Evolutionary conservation across 1,140 invertebrate species (phyloP).

Genomic region (Coenobita brevimanus): DNA sequence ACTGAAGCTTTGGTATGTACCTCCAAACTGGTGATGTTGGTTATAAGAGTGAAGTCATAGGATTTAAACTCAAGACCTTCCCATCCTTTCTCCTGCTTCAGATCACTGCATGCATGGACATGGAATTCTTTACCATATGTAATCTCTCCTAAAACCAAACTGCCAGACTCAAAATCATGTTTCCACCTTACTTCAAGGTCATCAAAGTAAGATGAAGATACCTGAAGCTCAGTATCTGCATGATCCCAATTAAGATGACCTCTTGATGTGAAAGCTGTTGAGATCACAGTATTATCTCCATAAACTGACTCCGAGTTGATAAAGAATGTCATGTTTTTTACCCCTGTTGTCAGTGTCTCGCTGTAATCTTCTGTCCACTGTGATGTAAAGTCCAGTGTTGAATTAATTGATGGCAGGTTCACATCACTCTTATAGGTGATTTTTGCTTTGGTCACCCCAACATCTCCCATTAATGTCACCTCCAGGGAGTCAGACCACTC

Average conservation of each 20-base stretch:
- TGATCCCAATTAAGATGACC: neutral
- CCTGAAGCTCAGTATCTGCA: neutral
- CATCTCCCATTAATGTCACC: neutral
- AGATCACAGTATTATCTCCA: neutral
- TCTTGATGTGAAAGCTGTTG: neutral
- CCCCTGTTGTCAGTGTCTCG: neutral
- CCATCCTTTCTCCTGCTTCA: neutral
- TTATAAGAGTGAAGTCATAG: slow-evolving; percentile 8
- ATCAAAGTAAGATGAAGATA: neutral
- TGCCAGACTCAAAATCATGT: slow-evolving; percentile 4
- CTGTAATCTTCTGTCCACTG: slow-evolving; percentile 11
- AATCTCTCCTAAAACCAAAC: slow-evolving; percentile 13
- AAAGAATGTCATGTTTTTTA: neutral
- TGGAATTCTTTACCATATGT: slow-evolving; percentile 7
- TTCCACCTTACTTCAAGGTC: slow-evolving; percentile 19
- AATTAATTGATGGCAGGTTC: slow-evolving; percentile 12
- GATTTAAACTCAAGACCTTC: neutral
- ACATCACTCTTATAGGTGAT: neutral
- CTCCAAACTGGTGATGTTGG: slow-evolving; percentile 6
- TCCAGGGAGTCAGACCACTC: neutral
- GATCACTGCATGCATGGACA: slow-evolving; percentile 9
- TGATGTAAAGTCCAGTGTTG: slow-evolving; percentile 1
- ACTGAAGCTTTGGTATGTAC: neutral
- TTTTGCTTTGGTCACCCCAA: neutral
- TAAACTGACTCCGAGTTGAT: neutral